Percentiles rank a stretch among this genome's conserved stretches.
Evolutionary conservation across 2,888 invertebrate species (phyloP).

Genomic region (Tetragonisca angustula): DNA sequence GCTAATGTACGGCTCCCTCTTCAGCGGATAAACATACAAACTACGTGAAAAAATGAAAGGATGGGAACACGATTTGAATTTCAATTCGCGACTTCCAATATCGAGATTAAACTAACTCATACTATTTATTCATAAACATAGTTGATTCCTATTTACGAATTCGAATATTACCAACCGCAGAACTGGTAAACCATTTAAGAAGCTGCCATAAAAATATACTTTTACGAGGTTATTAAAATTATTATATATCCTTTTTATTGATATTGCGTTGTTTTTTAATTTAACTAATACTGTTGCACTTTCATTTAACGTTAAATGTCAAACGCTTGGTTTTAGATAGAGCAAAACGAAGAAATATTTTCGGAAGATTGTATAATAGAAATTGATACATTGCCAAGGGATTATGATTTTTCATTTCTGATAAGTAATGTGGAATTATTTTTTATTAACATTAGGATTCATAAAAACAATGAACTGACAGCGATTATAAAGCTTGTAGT

Average conservation of each 20-base stretch:
- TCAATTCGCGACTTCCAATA: too few species aligned
- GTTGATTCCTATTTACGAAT: constrained; percentile 26
- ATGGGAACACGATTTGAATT: too few species aligned
- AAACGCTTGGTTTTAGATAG: not conserved
- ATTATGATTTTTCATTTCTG: constrained; percentile 67
- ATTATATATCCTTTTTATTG: not conserved
- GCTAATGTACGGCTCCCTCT: too few species aligned
- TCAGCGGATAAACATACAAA: too few species aligned
- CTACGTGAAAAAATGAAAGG: too few species aligned
- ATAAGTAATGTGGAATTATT: constrained; percentile 75
- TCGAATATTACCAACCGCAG: constrained; percentile 83
- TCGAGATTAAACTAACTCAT: too few species aligned
- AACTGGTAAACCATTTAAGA: constrained; percentile 85
- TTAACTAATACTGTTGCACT: not conserved
- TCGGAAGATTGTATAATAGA: constrained; percentile 34
- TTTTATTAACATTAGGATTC: constrained; percentile 68
- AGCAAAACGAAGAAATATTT: not conserved
- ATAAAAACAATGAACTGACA: constrained; percentile 60
- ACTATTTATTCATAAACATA: too few species aligned
- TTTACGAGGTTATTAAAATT: constrained; percentile 84
- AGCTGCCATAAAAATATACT: constrained; percentile 84
- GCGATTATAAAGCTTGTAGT: constrained; percentile 32
- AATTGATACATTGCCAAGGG: constrained; percentile 17
- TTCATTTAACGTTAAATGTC: not conserved
- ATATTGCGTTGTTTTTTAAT: not conserved